These are phyloP conservation scores for Melanaphis sacchari DNA, from an alignment of 1,140 invertebrate species.

Conservation along the genomic window DNA sequence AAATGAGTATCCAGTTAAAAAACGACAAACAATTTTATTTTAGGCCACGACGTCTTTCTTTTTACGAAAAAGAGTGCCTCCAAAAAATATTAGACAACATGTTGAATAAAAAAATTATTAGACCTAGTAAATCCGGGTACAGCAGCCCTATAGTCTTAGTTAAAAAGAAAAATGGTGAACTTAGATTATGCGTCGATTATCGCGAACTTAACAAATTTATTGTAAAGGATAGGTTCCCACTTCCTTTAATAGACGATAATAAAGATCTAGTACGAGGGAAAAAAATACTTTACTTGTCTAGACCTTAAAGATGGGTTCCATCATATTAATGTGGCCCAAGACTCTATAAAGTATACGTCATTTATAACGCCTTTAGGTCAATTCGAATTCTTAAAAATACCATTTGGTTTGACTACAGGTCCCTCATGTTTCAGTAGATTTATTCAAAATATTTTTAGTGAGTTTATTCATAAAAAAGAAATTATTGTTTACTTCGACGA, in stretches of 20 bases:
- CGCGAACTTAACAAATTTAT: constrained; percentile 60
- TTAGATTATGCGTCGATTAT: constrained; percentile 35
- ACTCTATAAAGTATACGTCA: constrained; percentile 63
- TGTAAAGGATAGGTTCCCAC: constrained; percentile 64
- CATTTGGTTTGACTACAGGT: constrained; percentile 41
- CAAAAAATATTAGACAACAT: constrained; percentile 31
- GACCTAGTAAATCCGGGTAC: constrained; percentile 15
- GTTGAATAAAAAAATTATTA: constrained; percentile 27
- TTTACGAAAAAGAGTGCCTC: neutral
- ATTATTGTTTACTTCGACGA: constrained; percentile 49
- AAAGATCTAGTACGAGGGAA: constrained; percentile 61
- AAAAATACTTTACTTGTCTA: constrained; percentile 27
- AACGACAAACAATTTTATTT: neutral
- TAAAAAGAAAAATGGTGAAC: neutral
- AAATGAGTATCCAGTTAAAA: constrained; percentile 1
- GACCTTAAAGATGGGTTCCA: neutral
- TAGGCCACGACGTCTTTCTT: constrained; percentile 59
- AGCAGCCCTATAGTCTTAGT: constrained; percentile 27
- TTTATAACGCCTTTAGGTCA: neutral
- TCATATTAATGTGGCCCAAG: neutral
- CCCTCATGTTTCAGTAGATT: constrained; percentile 60
- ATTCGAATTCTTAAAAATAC: constrained; percentile 33
- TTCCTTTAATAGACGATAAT: constrained; percentile 60
- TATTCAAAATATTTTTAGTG: constrained; percentile 61
- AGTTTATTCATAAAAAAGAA: constrained; percentile 61